These are phyloP conservation scores for Bombus fervidus DNA, from an alignment of 1,140 invertebrate genomes.

Conservation along the genomic window DNA sequence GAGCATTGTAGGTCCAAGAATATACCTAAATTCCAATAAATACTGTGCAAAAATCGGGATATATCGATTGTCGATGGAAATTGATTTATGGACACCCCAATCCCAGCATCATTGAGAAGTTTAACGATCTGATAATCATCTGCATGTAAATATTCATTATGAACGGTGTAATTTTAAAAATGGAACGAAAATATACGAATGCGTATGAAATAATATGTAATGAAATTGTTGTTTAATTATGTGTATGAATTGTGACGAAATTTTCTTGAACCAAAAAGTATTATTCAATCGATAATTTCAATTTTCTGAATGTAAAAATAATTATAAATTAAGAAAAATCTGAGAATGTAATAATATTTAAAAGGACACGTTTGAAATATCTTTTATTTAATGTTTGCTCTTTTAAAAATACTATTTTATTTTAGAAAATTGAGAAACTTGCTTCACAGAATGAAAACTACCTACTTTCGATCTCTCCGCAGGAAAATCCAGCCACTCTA, in stretches of 20 bases:
- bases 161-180: neutral
- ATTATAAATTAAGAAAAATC: too few relatives aligned
- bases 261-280: neutral
- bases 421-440: neutral
- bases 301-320: too few relatives aligned
- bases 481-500: constrained; percentile 58
- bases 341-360: neutral
- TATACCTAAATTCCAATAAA: constrained; percentile 53
- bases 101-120: constrained; percentile 34
- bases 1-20: constrained; percentile 59
- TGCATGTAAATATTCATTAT: constrained; percentile 24
- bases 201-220: too few relatives aligned
- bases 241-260: neutral
- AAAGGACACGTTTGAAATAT: neutral
- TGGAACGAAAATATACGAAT: too few relatives aligned
- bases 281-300: neutral
- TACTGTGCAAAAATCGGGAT: constrained; percentile 22
- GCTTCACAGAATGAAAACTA: neutral
- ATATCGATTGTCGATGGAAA: constrained; percentile 20
- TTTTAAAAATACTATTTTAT: neutral
- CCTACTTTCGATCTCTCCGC: constrained; percentile 43
- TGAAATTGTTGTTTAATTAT: too few relatives aligned
- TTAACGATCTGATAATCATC: constrained; percentile 47
- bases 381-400: neutral
- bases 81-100: constrained; percentile 33